Evolutionary conservation across 1,140 invertebrate species (phyloP).

Genomic region (Zaprionus africanus): DNA sequence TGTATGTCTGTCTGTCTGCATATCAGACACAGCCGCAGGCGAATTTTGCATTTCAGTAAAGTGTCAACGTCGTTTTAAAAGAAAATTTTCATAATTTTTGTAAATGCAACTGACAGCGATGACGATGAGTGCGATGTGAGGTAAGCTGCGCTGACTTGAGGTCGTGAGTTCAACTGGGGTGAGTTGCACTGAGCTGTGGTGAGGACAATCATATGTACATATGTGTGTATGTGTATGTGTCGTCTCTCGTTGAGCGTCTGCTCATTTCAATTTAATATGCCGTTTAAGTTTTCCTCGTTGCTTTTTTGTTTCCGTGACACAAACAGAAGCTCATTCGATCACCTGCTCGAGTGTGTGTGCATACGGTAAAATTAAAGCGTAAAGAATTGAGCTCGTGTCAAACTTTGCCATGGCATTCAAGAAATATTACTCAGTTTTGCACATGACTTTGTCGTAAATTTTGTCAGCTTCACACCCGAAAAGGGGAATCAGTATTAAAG

Average conservation of each 20-base stretch:
- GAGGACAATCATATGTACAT: neutral
- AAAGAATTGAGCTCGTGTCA: neutral
- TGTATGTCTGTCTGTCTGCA: slow-evolving; percentile 30
- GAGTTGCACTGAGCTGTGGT: neutral
- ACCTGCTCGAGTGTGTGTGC: neutral
- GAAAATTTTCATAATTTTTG: slow-evolving; percentile 51
- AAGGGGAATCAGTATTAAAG: neutral
- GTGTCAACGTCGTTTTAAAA: slow-evolving; percentile 57
- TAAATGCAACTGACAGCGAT: slow-evolving; percentile 59
- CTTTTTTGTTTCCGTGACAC: slow-evolving; percentile 8
- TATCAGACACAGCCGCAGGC: slow-evolving; percentile 41
- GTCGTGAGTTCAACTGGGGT: neutral
- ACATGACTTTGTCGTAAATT: slow-evolving; percentile 22
- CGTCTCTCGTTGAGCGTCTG: neutral
- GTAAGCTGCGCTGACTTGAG: neutral
- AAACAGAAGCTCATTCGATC: slow-evolving; percentile 19
- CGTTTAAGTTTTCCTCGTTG: slow-evolving; percentile 12
- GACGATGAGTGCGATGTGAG: slow-evolving; percentile 5
- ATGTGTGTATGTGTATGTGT: neutral
- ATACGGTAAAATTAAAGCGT: slow-evolving; percentile 2
- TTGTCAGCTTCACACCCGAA: slow-evolving; percentile 15
- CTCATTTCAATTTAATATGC: slow-evolving; percentile 38
- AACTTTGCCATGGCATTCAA: slow-evolving; percentile 21
- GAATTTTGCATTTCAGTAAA: slow-evolving; percentile 45
- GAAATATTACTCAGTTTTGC: slow-evolving; percentile 23